Percentiles rank a stretch among this genome's conserved stretches.
These are phyloP conservation scores for Agrochola litura DNA, from an alignment of 2,888 invertebrate genomes.

Conservation along the genomic window DNA sequence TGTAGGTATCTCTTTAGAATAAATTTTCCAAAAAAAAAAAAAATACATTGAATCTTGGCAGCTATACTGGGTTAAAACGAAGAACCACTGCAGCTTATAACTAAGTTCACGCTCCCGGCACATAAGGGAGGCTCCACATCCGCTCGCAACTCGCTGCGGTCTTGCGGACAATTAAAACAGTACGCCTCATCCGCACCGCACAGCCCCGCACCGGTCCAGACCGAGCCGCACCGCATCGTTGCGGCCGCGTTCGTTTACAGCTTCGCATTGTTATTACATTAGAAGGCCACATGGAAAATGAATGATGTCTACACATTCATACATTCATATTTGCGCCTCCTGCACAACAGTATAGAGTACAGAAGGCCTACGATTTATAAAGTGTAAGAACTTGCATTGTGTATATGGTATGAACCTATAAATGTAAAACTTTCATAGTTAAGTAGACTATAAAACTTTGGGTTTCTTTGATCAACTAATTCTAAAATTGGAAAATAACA, in stretches of 20 bases:
- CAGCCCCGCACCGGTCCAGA: background rate
- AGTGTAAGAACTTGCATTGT: background rate
- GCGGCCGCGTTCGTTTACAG: constrained; percentile 14
- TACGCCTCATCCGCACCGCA: constrained; percentile 18
- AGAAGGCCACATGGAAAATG: constrained; percentile 40
- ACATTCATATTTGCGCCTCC: constrained; percentile 10
- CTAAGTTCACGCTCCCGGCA: background rate
- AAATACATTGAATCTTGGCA: too few species aligned
- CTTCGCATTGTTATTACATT: constrained; percentile 52
- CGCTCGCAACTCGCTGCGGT: constrained; percentile 31
- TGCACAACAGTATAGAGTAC: background rate
- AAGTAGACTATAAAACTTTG: background rate
- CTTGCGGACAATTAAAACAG: constrained; percentile 51
- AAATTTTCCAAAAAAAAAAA: too few species aligned
- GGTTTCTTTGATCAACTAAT: background rate
- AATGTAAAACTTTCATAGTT: background rate
- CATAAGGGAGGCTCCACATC: constrained; percentile 2
- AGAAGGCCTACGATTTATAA: background rate
- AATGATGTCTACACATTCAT: constrained; percentile 28
- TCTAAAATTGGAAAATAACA: background rate
- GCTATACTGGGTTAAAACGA: background rate
- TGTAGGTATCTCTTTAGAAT: background rate
- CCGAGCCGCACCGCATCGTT: constrained; percentile 7
- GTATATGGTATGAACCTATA: too few species aligned
- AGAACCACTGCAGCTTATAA: background rate